Conservation (phyloP, 2,113 vertebrate genomes). For the Morone chrysops region DNA sequence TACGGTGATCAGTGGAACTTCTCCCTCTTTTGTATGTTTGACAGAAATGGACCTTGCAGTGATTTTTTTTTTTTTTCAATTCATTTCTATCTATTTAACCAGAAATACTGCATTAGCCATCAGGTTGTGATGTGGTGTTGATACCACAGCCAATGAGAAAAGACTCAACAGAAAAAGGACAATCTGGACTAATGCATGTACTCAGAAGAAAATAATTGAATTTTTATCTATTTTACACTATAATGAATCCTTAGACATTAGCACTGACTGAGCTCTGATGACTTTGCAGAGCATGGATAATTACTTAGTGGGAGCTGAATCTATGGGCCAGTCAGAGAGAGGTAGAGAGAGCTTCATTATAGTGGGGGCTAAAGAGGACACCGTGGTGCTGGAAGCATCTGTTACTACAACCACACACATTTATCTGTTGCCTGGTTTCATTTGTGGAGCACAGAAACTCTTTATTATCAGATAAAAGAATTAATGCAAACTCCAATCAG, state of each 20-base stretch:
- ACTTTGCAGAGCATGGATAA: conserved; percentile 65
- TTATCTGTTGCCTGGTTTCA: conserved; percentile 21
- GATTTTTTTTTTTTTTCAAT: conserved; percentile 9
- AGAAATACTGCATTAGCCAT: conserved; percentile 37
- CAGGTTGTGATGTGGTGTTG: conserved; percentile 51
- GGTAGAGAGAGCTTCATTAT: conserved; percentile 44
- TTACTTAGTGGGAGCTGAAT: conserved; percentile 62
- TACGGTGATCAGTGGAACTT: conserved; percentile 34
- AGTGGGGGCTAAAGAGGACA: conserved; percentile 22
- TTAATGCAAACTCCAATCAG: conserved; percentile 10
- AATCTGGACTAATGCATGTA: conserved; percentile 63
- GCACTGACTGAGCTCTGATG: conserved; percentile 40
- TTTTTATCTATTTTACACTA: conserved; percentile 79
- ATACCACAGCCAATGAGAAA: conserved; percentile 56
- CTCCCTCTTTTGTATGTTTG: conserved; percentile 1
- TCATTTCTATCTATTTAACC: conserved; percentile 53
- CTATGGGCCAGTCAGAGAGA: conserved; percentile 57
- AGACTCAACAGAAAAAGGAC: conserved; percentile 44
- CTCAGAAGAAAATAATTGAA: conserved; percentile 77
- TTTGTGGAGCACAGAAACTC: background rate
- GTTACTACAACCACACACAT: conserved; percentile 29
- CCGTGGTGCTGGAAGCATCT: conserved; percentile 32
- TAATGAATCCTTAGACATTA: conserved; percentile 78
- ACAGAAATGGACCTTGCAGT: background rate
- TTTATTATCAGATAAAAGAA: conserved; percentile 47